These are phyloP conservation scores for Automeris io DNA, from an alignment of 2,888 invertebrate genomes.

Conservation along the genomic window DNA sequence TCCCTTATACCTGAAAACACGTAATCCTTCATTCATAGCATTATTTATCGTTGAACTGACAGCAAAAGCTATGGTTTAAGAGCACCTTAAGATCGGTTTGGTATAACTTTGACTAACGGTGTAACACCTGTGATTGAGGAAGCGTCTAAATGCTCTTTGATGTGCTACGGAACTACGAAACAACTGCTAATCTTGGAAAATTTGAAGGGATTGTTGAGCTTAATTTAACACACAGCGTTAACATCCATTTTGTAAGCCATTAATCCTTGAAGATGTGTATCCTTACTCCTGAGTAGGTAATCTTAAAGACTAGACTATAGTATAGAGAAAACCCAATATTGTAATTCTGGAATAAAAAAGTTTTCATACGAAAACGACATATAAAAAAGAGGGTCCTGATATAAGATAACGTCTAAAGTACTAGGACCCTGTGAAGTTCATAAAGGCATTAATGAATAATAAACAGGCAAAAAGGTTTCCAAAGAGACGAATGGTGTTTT, in stretches of 20 bases:
- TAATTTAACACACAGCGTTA: neutral
- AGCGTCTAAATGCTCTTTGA: constrained; percentile 1
- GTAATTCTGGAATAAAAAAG: neutral
- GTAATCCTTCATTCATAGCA: no score
- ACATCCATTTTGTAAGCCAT: neutral
- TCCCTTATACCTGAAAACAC: no score
- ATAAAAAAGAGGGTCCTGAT: no score
- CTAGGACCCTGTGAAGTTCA: no score
- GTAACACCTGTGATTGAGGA: constrained; percentile 3
- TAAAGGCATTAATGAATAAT: no score
- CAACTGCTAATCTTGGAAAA: neutral
- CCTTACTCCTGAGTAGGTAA: no score
- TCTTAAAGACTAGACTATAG: neutral
- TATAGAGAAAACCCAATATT: neutral
- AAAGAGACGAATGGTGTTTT: no score
- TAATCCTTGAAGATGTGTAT: no score
- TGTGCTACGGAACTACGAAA: neutral
- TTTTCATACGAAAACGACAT: neutral
- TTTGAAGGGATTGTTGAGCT: neutral
- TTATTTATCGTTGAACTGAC: no score
- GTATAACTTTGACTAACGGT: neutral
- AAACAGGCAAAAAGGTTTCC: no score
- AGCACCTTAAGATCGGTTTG: neutral
- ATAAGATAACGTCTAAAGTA: no score
- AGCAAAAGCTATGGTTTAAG: neutral